Percentiles rank a stretch among this genome's conserved stretches.
Evolutionary conservation across 1,140 invertebrate species (phyloP).

Genomic region (Heliconius hewitsoni): DNA sequence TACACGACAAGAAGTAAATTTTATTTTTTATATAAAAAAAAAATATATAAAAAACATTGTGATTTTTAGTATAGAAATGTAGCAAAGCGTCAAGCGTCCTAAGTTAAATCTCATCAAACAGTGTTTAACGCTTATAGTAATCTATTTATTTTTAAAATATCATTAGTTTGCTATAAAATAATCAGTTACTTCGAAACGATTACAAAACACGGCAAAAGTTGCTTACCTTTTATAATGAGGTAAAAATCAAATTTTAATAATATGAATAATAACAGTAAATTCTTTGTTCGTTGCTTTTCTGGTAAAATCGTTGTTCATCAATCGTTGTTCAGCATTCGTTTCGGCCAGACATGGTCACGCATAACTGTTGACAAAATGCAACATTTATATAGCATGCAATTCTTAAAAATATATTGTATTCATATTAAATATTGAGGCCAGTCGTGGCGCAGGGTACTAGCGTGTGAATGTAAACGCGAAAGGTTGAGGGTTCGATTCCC

Average conservation of each 20-base stretch:
- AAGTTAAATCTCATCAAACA: too few species aligned
- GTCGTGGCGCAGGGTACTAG: neutral
- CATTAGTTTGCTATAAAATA: too few species aligned
- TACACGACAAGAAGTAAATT: too few species aligned
- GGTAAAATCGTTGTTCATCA: slow-evolving; percentile 20
- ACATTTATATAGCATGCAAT: slow-evolving; percentile 1
- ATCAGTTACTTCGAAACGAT: too few species aligned
- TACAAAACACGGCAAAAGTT: neutral
- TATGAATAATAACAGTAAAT: slow-evolving; percentile 11
- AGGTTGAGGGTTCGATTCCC: neutral
- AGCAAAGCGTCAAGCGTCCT: too few species aligned
- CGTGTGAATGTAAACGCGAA: neutral
- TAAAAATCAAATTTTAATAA: neutral
- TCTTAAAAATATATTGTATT: neutral
- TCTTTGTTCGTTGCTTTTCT: neutral
- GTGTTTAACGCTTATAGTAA: too few species aligned
- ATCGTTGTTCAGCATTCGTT: slow-evolving; percentile 21
- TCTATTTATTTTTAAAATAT: too few species aligned
- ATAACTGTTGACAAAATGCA: slow-evolving; percentile 3
- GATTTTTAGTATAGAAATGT: too few species aligned
- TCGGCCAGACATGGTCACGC: neutral
- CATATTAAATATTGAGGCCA: neutral
- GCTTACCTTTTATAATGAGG: too few species aligned
- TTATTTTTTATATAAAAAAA: too few species aligned
- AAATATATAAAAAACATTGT: too few species aligned